Evolutionary conservation across 2,888 invertebrate genomes (phyloP).

Genomic region (Monochamus alternatus): DNA sequence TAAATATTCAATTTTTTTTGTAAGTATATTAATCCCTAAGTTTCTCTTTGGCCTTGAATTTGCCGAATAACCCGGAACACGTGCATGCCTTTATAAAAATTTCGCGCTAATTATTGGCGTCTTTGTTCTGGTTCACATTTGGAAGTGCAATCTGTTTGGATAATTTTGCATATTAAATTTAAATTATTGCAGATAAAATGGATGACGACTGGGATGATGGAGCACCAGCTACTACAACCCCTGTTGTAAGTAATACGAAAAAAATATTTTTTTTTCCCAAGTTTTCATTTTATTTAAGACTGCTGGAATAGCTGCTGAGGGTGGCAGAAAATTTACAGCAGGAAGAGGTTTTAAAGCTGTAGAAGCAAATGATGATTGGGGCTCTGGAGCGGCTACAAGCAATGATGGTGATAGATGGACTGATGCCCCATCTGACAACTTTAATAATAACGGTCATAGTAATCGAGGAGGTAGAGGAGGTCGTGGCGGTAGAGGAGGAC

Average conservation of each 20-base stretch:
- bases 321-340: slow-evolving; percentile 72
- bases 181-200: slow-evolving; percentile 62
- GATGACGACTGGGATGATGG: slow-evolving; percentile 76
- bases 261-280: slow-evolving; percentile 1
- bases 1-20: not conserved
- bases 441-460: slow-evolving; percentile 62
- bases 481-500: slow-evolving; percentile 36
- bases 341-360: slow-evolving; percentile 74
- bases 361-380: slow-evolving; percentile 32
- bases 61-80: slow-evolving; percentile 26
- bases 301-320: slow-evolving; percentile 69
- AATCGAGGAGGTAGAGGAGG: slow-evolving; percentile 66
- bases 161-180: slow-evolving; percentile 7
- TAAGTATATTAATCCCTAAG: not conserved
- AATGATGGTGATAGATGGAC: slow-evolving; percentile 44
- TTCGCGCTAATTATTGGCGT: slow-evolving; percentile 27
- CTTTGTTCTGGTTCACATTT: slow-evolving; percentile 22
- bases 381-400: slow-evolving; percentile 36
- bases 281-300: slow-evolving; percentile 31
- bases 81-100: slow-evolving; percentile 26
- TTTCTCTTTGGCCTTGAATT: slow-evolving; percentile 24
- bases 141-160: not conserved
- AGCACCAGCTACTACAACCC: slow-evolving; percentile 64
- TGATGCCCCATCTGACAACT: slow-evolving; percentile 42
- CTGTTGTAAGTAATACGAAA: slow-evolving; percentile 45